Evolutionary conservation across 2,113 vertebrate species (phyloP).

Genomic region (Oreochromis aureus): DNA sequence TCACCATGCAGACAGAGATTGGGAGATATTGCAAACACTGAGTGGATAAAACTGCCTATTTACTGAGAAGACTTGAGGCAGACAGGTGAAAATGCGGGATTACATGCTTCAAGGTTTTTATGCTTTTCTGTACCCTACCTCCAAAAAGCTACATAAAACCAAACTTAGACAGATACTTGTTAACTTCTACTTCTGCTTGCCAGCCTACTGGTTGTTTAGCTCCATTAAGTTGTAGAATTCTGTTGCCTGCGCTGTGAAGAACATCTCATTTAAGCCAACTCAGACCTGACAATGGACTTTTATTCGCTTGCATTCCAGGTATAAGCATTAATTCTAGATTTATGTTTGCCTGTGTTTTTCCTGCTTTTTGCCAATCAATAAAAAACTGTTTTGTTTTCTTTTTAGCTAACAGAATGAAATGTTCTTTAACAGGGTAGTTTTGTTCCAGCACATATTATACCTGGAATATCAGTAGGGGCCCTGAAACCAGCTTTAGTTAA

Average conservation of each 20-base stretch:
- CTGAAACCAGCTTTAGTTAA: background rate
- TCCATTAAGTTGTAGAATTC: background rate
- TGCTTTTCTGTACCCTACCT: background rate
- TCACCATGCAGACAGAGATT: conserved; percentile 29
- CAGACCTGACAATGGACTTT: background rate
- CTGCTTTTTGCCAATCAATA: background rate
- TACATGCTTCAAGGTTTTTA: background rate
- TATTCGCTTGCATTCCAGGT: background rate
- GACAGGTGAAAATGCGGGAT: background rate
- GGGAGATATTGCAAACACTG: conserved; percentile 10
- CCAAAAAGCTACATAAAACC: background rate
- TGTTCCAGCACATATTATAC: background rate
- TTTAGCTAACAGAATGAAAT: background rate
- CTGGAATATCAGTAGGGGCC: background rate
- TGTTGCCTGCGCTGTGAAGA: background rate
- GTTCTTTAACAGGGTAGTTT: background rate
- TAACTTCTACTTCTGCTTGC: background rate
- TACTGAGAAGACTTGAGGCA: background rate
- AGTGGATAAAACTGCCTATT: conserved; percentile 27
- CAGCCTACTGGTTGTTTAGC: background rate
- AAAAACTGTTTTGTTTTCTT: background rate
- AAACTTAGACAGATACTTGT: background rate
- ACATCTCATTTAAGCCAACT: background rate
- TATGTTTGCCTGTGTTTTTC: background rate
- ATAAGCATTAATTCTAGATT: background rate